Base-by-base conservation (phyloP, 2,888 invertebrate genomes). In the Nomada ferruginata region DNA sequence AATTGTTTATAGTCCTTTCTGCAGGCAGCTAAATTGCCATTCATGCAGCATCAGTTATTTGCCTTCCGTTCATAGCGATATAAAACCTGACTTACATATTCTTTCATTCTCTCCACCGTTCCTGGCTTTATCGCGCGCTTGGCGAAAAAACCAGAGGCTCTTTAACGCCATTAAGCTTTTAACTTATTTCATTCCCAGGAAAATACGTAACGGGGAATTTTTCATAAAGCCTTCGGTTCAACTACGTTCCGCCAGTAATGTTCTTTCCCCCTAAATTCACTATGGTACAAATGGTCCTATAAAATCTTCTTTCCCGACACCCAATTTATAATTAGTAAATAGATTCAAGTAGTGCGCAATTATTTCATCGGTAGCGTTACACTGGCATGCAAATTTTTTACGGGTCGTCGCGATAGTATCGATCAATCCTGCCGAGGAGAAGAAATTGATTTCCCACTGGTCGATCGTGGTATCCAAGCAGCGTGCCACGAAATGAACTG, bases 41-140 rank as follows among this genome's bases (percentile, higher is more conserved):
- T 69, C 26, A 69, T 29, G 5, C 59, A 15, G 42, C n/a, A 2
- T 7, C 36, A 42, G 52, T 36, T 72, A 63, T 63, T 63, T 53
- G 36, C 42, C 36, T 50, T 50, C 11, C 15, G 13, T 53, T 44
- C 52, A 15, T n/a, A 7, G 5, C n/a, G 26, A 70, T 57, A 57
- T 68, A 53, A 53, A 61, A 42, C 47, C 50, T 20, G 29, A 29
- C 15, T 47, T 10, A 10, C 47, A 26, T 7, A 13, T 15, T 9
- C n/a, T 23, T 13, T n/a, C 2, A n/a, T 15, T 2, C 15, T 36
- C 2, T 55, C n/a, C 15, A 23, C 29, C 47, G 50, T 71, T 26
- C 4, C 11, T 44, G 36, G 26, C 18, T 44, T 69, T 53, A 59
- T 60, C 57, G 2, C 29, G 50, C 36, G 59, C 23, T 52, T n/a